A percentile compares a stretch with the other conserved stretches of the same genome.
Conservation (phyloP, 2,888 invertebrate genomes). For the Andrena trimmerana region DNA sequence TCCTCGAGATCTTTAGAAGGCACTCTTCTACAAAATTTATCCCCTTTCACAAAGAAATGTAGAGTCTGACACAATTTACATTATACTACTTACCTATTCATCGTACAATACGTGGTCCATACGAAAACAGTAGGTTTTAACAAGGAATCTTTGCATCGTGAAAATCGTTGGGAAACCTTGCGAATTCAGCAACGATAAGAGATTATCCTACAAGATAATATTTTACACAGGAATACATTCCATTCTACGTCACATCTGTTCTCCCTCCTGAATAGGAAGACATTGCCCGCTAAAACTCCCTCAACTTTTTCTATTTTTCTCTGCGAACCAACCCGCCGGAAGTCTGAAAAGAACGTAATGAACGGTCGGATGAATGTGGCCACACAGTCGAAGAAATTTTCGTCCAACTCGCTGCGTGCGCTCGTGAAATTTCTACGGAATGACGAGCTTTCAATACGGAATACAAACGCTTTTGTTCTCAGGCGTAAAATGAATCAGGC, state of each 20-base stretch:
- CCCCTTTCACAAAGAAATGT: neutral
- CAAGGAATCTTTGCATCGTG: neutral
- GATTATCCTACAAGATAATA: constrained; percentile 22
- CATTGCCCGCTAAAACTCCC: constrained; percentile 14
- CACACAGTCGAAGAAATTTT: constrained; percentile 39
- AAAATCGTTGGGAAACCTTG: constrained; percentile 11
- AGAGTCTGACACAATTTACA: neutral
- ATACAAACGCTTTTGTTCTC: constrained; percentile 1
- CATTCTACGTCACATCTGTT: constrained; percentile 26
- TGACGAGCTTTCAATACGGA: constrained; percentile 17
- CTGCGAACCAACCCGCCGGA: constrained; percentile 1
- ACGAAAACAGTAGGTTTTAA: neutral
- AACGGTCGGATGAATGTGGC: constrained; percentile 44
- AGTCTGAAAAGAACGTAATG: constrained; percentile 53
- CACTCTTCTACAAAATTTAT: neutral
- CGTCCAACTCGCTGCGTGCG: constrained; percentile 29
- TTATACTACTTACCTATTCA: neutral
- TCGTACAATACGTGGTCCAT: neutral
- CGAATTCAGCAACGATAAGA: neutral
- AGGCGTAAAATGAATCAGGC: neutral
- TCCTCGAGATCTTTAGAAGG: neutral
- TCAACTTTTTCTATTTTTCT: constrained; percentile 24
- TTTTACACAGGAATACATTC: constrained; percentile 22
- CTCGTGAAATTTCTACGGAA: constrained; percentile 22
- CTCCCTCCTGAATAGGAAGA: constrained; percentile 29